A percentile compares a stretch with the other conserved stretches of the same genome.
Conservation (phyloP, 2,113 vertebrate genomes). For the Aramus guarauna region DNA sequence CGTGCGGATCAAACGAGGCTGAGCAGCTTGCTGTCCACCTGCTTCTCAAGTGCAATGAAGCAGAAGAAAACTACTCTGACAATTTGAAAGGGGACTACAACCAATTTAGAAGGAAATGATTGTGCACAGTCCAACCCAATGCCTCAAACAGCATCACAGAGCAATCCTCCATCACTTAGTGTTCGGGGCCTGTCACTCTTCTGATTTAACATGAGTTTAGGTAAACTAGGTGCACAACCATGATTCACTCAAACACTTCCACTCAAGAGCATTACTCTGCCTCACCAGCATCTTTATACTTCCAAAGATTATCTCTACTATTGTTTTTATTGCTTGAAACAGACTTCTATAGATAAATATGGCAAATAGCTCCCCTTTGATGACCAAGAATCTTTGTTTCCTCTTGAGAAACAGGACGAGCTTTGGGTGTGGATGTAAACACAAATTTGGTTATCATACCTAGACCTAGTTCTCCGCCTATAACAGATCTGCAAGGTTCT, state of each 20-base stretch:
- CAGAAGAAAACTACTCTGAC: constrained; percentile 69
- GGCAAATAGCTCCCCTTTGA: background rate
- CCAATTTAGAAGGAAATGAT: constrained; percentile 64
- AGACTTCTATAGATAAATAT: background rate
- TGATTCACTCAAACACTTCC: constrained; percentile 26
- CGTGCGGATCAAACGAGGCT: constrained; percentile 21
- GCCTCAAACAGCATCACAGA: background rate
- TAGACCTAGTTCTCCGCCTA: background rate
- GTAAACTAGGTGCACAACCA: constrained; percentile 29
- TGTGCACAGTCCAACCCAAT: background rate
- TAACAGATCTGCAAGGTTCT: background rate
- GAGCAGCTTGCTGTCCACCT: constrained; percentile 55
- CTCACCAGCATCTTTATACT: background rate
- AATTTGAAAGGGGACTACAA: constrained; percentile 66
- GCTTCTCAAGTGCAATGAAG: constrained; percentile 60
- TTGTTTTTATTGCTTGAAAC: background rate
- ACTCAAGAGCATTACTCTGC: background rate
- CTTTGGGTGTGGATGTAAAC: background rate
- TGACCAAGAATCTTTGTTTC: background rate
- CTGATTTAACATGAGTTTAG: constrained; percentile 32
- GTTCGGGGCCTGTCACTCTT: constrained; percentile 45
- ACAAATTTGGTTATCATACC: background rate
- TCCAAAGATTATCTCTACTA: background rate
- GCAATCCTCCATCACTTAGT: constrained; percentile 45
- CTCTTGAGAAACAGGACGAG: background rate